Base-by-base conservation (phyloP, 2,888 invertebrate species). In the Polyommatus iphigenia region DNA sequence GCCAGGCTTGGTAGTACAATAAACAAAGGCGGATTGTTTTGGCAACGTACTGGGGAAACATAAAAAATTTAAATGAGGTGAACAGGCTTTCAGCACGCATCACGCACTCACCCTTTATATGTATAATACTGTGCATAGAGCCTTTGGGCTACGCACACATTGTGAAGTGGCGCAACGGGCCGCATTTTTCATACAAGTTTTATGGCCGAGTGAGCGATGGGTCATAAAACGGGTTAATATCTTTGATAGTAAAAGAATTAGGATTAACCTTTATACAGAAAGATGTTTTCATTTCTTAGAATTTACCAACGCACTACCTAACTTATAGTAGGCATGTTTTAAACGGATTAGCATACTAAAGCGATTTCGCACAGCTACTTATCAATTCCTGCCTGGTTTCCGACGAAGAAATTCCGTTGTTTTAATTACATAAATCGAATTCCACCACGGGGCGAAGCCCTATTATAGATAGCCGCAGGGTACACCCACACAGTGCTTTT, bases 61-160 rank as follows among this genome's bases (percentile, higher is more conserved):
- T 15, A 67, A 29, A 67, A 62, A 24, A 67, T 32, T 18, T 10
- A 24, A 67, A 18, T 67, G 29, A 29, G 15, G 29, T 67, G 29
- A 67, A 67, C 67, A 67, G 29, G 67, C 67, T 67, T 67, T 67
- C 67, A 67, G 67, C 32, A 67, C 67, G 67, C 67, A 67, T 32
- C 67, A 67, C 67, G 67, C 67, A 67, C 67, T 32, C 32, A 29
- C 67, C 15, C 67, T 29, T 67, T 18, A 54, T 18, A 18, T 59
- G 20, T 59, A 59, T 59, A 59, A 50, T 13, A 59, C 59, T 62
- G 24, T 8, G 62, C 62, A 62, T 24, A 62, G 20, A 59, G 59
- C 20, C 59, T 46, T 10, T 10, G 13, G 46, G 13, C 50, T 10
- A 10, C 13, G 13, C 13, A 3, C 50, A 50, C 50, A 50, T 13